Percentiles rank a stretch among this genome's conserved stretches.
Conservation (phyloP, 2,797 vertebrate genomes). For the Myotis myotis region DNA sequence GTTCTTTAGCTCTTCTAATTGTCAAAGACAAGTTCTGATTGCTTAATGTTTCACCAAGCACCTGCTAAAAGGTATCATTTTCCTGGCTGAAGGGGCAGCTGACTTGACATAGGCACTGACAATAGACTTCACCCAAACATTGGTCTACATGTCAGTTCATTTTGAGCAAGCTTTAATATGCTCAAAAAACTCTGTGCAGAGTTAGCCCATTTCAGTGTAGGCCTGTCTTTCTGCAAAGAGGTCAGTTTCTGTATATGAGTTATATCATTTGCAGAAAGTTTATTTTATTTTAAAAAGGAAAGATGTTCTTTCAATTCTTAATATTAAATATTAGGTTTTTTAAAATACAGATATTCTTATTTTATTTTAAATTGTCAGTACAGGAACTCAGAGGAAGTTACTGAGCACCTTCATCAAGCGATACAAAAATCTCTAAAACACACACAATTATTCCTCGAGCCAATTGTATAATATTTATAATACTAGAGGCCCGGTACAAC, state of each 20-base stretch:
- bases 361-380: not conserved
- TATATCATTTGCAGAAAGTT: not conserved
- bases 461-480: slow-evolving; percentile 9
- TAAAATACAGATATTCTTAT: not conserved
- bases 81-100: not conserved
- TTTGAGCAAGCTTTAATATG: not conserved
- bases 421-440: not conserved
- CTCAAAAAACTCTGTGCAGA: not conserved
- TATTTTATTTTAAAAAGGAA: not conserved
- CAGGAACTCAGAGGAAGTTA: not conserved
- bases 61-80: slow-evolving; percentile 54
- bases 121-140: slow-evolving; percentile 41
- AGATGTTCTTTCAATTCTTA: not conserved
- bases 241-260: not conserved
- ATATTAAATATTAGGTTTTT: not conserved
- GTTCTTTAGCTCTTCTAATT: not conserved
- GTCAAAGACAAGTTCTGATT: slow-evolving; percentile 42
- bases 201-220: not conserved
- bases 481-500: too few species aligned
- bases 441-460: not conserved
- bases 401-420: not conserved
- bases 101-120: slow-evolving; percentile 24
- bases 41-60: slow-evolving; percentile 23
- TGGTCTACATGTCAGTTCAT: slow-evolving; percentile 33
- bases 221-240: not conserved